Conservation (phyloP, 2,888 invertebrate genomes). For the Masnerella sp. region DNA sequence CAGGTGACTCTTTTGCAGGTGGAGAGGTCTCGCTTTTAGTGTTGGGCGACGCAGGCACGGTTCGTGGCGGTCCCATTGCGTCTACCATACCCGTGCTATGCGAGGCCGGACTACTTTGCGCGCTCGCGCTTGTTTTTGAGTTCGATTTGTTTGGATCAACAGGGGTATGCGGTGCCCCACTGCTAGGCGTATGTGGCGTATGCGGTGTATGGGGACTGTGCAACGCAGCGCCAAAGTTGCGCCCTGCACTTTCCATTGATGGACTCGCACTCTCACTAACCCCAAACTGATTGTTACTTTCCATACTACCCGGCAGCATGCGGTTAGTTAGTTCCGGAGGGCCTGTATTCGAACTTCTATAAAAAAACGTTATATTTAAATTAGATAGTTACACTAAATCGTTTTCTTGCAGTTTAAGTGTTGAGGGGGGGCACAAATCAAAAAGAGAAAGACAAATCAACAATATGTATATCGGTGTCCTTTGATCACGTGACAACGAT, state of each 20-base stretch:
- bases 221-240: conserved; percentile 74
- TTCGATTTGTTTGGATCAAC: conserved; percentile 70
- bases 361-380: too few relatives aligned
- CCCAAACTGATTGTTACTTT: conserved; percentile 70
- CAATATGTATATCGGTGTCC: too few relatives aligned
- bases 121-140: conserved; percentile 73
- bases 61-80: conserved; percentile 75
- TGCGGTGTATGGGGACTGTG: conserved; percentile 77
- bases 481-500: too few relatives aligned
- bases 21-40: conserved; percentile 75
- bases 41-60: conserved; percentile 75
- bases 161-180: conserved; percentile 74
- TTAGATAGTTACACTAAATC: too few relatives aligned
- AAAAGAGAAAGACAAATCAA: too few relatives aligned
- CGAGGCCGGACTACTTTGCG: conserved; percentile 75
- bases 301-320: conserved; percentile 71
- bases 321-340: too few relatives aligned
- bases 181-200: conserved; percentile 75
- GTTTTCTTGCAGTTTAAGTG: too few relatives aligned
- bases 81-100: conserved; percentile 73
- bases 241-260: conserved; percentile 74
- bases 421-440: too few relatives aligned
- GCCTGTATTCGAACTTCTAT: too few relatives aligned
- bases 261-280: conserved; percentile 75
- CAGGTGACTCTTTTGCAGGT: conserved; percentile 70